Base-by-base conservation (phyloP, 2,113 vertebrate species). In the Struthio camelus region DNA sequence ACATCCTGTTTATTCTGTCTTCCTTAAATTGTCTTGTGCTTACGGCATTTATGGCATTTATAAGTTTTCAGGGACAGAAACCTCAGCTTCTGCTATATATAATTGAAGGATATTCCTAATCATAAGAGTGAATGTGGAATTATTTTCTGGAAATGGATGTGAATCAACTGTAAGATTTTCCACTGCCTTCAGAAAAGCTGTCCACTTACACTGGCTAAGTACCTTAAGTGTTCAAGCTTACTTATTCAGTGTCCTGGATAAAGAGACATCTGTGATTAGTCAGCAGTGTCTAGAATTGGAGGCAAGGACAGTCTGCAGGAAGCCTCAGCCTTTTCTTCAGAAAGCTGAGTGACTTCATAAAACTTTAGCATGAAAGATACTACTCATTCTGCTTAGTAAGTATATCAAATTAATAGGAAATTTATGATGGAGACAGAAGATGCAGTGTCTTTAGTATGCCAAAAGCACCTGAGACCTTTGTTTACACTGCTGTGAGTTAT, bases 111-210 rank as follows among this genome's bases (percentile, higher is more conserved):
- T 73, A 85, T 76, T 91, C 56, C 76, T 79, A 48, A 56, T 72
- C 58, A 44, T 44, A 18, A 0, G 0, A 6, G 17, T 59, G 32
- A 79, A 40, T 1, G 1, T 42, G 2, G 28, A 82, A 27, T 89
- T 95, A 51, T 89, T 28, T 76, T 79, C 66, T 65, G 58, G 61
- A 91, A 66, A 80, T 0, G 0, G 65, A 79, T 89, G 56, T 87
- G 85, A 89, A 70, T 85, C 70, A 92, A 38, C 44, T 18, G 4
- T 30, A 58, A 90, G 61, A 71, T 77, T 71, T 86, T 69, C 56
- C 13, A 17, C 22, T 89, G 56, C 11, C 48, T 93, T 79, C 76
- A 62, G 36, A 79, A 44, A 30, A 79, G 11, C 51, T 91, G 38
- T 53, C 42, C 77, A 89, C 84, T 91, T 89, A 72, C 10, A 16